Percentiles rank a stretch among this genome's conserved stretches.
These are phyloP conservation scores for Epizoanthus illoricatus DNA, from an alignment of 92 coral and sea anemone genomes.

Conservation along the genomic window DNA sequence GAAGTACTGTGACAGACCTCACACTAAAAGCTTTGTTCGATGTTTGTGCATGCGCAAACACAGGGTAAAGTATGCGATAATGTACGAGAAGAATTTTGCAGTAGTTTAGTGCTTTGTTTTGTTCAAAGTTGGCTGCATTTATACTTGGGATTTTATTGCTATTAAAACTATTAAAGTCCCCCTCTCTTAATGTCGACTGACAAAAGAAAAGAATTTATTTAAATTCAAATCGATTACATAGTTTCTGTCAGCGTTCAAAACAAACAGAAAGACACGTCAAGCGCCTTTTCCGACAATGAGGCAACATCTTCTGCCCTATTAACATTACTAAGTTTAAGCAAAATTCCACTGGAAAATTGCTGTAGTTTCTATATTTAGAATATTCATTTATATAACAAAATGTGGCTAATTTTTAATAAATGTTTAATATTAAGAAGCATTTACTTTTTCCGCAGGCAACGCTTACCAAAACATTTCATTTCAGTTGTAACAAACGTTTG, in stretches of 20 bases:
- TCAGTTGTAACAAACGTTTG: neutral
- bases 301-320: conserved; percentile 37
- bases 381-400: conserved; percentile 28
- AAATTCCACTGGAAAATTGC: conserved; percentile 63
- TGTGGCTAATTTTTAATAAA: conserved; percentile 19
- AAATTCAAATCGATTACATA: conserved; percentile 35
- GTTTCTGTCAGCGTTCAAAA: conserved; percentile 33
- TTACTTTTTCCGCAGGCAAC: neutral
- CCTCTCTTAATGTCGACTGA: conserved; percentile 23
- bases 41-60: conserved; percentile 4
- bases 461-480: neutral
- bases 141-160: conserved; percentile 25
- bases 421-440: conserved; percentile 19
- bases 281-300: neutral
- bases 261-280: conserved; percentile 37
- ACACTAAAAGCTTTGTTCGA: neutral
- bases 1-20: neutral
- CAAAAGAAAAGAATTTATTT: conserved; percentile 32
- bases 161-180: conserved; percentile 37
- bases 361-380: conserved; percentile 16
- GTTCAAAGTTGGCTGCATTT: conserved; percentile 33
- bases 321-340: conserved; percentile 40
- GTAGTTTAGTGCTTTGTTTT: conserved; percentile 20
- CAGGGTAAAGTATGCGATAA: conserved; percentile 32
- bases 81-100: conserved; percentile 22